Conservation (phyloP, 64 coral and sea anemone genomes). For the Montipora cactus region DNA sequence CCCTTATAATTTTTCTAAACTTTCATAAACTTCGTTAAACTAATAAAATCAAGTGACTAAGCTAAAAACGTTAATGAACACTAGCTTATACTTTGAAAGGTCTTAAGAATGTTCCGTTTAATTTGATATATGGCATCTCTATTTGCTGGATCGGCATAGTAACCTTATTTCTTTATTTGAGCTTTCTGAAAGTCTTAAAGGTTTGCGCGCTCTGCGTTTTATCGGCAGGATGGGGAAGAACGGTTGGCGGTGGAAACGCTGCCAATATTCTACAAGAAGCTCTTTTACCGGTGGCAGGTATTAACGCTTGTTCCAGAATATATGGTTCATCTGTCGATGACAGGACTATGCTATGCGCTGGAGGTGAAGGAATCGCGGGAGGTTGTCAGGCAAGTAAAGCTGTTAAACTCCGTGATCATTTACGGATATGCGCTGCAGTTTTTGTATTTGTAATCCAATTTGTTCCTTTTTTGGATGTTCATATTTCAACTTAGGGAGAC, state of each 20-base stretch:
- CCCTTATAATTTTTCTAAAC: no score
- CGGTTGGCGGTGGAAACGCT: constrained; percentile 31
- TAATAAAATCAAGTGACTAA: no score
- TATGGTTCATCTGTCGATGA: constrained; percentile 48
- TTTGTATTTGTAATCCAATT: no score
- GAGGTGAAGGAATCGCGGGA: constrained; percentile 20
- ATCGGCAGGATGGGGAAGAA: constrained; percentile 66
- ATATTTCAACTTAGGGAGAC: constrained; percentile 41
- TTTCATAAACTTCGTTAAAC: no score
- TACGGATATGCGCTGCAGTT: no score
- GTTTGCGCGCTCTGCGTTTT: not conserved
- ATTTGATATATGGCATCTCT: no score
- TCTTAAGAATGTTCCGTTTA: no score
- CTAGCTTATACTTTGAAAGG: no score
- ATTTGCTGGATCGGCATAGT: no score
- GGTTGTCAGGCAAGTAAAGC: constrained; percentile 53
- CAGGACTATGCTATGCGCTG: constrained; percentile 61
- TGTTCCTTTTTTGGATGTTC: no score
- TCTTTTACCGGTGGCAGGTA: constrained; percentile 1
- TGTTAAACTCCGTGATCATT: not conserved
- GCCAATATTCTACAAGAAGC: constrained; percentile 69
- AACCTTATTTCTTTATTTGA: no score
- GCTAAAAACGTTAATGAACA: no score
- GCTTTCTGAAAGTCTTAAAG: not conserved
- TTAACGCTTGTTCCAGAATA: not conserved